Percentiles rank a stretch among this genome's conserved stretches.
phyloP scores from a whole-genome alignment of 2,113 vertebrate genomes.

The Cygnus buccinator region DNA sequence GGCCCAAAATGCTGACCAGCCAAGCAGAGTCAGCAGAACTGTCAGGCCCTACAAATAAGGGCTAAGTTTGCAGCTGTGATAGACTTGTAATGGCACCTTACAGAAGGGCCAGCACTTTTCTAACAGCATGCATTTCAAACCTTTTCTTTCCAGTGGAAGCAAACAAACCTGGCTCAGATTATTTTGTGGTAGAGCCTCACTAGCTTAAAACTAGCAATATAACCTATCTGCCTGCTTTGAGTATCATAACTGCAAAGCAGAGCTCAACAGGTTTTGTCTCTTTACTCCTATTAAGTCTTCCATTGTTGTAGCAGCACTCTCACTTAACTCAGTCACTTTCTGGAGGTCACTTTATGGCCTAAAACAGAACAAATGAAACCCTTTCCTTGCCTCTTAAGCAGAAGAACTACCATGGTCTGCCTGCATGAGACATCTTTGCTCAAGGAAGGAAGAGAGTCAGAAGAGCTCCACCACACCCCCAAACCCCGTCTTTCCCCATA shows the following conservation, averaged over 20 bases:
- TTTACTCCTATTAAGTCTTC: neutral
- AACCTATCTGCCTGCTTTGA: neutral
- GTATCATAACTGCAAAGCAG: neutral
- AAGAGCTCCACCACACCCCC: constrained; percentile 12
- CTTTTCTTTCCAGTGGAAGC: neutral
- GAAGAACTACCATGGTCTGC: neutral
- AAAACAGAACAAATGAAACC: neutral
- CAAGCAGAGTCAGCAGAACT: neutral
- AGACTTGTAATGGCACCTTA: neutral
- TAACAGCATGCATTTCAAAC: neutral
- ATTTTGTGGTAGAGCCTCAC: neutral
- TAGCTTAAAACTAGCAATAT: neutral
- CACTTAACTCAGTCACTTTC: neutral
- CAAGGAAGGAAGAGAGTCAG: neutral
- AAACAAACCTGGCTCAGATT: neutral
- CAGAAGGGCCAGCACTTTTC: neutral
- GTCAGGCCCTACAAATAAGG: neutral
- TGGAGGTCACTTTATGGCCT: neutral
- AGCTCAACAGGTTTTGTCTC: neutral
- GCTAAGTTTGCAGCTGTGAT: neutral
- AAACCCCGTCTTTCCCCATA: constrained; percentile 22
- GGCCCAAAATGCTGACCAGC: neutral
- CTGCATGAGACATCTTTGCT: neutral
- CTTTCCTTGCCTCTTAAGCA: neutral
- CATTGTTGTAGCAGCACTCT: neutral